Evolutionary conservation across 2,113 vertebrate genomes (phyloP).

Genomic region (Campylomormyrus numenius): DNA sequence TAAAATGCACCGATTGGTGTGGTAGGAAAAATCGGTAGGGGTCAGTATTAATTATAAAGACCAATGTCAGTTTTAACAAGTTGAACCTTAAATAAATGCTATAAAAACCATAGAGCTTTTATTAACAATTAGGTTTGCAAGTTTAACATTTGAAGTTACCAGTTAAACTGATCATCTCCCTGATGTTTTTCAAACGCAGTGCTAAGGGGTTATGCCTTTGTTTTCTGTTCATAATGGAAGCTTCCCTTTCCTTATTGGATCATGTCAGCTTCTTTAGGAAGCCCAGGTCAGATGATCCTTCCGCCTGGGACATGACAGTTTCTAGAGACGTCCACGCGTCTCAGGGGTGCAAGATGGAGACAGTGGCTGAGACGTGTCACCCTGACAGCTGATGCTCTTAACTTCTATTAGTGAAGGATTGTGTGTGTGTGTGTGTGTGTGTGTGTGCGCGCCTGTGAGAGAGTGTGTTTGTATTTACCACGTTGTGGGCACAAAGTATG

Average conservation of each 20-base stretch:
- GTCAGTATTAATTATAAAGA: background rate
- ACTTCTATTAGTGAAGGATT: background rate
- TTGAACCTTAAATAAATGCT: background rate
- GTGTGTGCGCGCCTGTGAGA: too few relatives aligned
- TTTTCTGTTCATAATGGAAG: background rate
- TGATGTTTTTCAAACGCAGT: background rate
- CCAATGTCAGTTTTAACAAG: background rate
- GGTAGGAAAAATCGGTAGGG: background rate
- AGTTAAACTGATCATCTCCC: background rate
- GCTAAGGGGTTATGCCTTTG: background rate
- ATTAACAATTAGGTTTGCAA: background rate
- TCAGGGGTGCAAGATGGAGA: background rate
- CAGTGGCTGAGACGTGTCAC: background rate
- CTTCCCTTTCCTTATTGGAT: background rate
- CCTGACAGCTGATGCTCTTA: background rate
- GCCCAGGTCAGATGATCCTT: background rate
- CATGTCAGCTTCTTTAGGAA: background rate
- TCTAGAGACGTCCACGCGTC: background rate
- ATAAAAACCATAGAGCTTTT: background rate
- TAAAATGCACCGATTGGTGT: background rate
- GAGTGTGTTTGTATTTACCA: background rate
- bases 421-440: background rate
- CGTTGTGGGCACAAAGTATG: background rate
- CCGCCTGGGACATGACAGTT: background rate
- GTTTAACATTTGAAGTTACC: background rate